A percentile compares a stretch with the other conserved stretches of the same genome.
phyloP scores from a whole-genome alignment of 1,140 invertebrate species.

The Acromyrmex echinatior region DNA sequence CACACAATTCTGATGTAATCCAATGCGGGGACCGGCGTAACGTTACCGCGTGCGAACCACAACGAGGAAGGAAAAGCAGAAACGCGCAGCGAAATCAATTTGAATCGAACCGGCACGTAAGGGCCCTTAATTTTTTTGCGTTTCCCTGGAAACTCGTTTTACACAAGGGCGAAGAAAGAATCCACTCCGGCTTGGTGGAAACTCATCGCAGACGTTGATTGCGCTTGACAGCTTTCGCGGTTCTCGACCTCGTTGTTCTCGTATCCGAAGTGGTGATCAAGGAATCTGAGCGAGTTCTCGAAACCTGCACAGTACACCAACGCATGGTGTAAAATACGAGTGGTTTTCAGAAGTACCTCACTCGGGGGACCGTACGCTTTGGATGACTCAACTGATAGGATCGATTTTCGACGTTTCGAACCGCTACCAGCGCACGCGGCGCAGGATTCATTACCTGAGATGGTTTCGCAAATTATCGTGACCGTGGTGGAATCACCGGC shows the following conservation, averaged over 20 bases:
- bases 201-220: constrained; percentile 71
- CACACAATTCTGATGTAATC: constrained; percentile 68
- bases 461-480: constrained; percentile 80
- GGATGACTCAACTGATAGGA: not conserved
- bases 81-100: constrained; percentile 72
- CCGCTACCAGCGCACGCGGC: constrained; percentile 42
- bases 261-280: constrained; percentile 9
- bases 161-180: constrained; percentile 54
- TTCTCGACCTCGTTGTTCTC: constrained; percentile 54
- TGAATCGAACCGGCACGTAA: constrained; percentile 70
- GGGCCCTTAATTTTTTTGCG: constrained; percentile 64
- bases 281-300: not conserved
- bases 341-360: not conserved
- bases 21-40: constrained; percentile 68
- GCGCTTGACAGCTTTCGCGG: constrained; percentile 79
- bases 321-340: not conserved
- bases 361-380: not conserved
- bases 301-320: not conserved
- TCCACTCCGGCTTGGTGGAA: constrained; percentile 31
- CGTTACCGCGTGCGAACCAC: constrained; percentile 76
- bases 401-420: constrained; percentile 4
- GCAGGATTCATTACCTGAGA: constrained; percentile 70
- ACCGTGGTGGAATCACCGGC: constrained; percentile 67
- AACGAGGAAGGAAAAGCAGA: constrained; percentile 67
- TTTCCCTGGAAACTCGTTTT: constrained; percentile 64